Conservation (phyloP, 2,113 vertebrate genomes). For the Columba janthina region DNA sequence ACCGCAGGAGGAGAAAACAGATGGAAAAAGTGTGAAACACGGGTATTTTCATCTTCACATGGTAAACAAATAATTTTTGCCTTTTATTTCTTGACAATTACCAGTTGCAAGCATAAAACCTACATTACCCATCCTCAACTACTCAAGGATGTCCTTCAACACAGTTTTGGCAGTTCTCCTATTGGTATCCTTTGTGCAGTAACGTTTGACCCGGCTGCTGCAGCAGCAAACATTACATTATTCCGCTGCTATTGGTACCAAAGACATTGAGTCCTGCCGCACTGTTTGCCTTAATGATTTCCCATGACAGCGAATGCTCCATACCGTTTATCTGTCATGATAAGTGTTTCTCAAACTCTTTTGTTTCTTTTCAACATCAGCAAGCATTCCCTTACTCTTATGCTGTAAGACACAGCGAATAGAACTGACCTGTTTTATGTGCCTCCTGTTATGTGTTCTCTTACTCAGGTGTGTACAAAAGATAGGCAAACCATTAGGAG, state of each 20-base stretch:
- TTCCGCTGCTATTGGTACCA: neutral
- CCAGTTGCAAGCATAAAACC: neutral
- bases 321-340: neutral
- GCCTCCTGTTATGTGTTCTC: rapidly evolving
- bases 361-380: neutral
- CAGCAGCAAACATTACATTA: neutral
- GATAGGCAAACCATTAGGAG: neutral
- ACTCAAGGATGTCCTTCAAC: neutral
- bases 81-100: neutral
- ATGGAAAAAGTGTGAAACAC: neutral
- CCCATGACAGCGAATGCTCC: neutral
- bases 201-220: neutral
- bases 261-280: neutral
- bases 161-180: neutral
- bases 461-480: neutral
- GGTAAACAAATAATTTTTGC: neutral
- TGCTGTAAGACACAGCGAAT: neutral
- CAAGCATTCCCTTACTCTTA: neutral
- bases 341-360: neutral
- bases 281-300: neutral
- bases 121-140: neutral
- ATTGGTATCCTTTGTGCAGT: neutral
- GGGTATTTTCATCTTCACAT: neutral
- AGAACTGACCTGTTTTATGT: neutral
- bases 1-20: neutral